Conservation (phyloP, 2,888 invertebrate genomes). For the Zhengitettix transpicula region DNA sequence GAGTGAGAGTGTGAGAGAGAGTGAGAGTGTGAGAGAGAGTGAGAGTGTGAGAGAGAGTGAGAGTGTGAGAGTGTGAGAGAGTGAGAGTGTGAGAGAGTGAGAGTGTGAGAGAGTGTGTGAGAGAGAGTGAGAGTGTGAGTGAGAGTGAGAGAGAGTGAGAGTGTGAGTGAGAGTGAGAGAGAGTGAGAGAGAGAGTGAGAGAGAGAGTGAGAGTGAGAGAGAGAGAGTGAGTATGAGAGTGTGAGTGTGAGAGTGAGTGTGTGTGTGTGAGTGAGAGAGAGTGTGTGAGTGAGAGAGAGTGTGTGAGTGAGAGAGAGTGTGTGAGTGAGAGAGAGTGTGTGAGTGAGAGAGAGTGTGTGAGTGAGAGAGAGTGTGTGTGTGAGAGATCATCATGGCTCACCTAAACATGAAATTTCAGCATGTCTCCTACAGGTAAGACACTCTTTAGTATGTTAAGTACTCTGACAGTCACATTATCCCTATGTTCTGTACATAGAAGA, state of each 20-base stretch:
- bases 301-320: background rate
- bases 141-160: no score
- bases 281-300: background rate
- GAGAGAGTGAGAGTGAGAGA: background rate
- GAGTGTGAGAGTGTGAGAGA: background rate
- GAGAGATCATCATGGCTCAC: no score
- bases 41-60: background rate
- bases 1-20: background rate
- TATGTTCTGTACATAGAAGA: no score
- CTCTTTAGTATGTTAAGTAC: no score
- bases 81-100: background rate
- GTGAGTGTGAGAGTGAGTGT: background rate
- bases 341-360: background rate
- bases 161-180: background rate
- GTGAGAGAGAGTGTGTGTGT: background rate
- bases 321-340: background rate
- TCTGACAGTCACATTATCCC: no score
- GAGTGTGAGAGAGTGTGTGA: no score
- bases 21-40: background rate
- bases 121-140: no score
- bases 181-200: background rate
- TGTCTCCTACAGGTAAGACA: no score
- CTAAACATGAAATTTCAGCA: no score
- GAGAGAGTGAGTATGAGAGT: background rate
- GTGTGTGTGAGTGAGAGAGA: background rate